Percentiles rank a stretch among this genome's conserved stretches.
These are phyloP conservation scores for Hyaena hyaena DNA, from an alignment of 2,113 vertebrate species.

Conservation along the genomic window DNA sequence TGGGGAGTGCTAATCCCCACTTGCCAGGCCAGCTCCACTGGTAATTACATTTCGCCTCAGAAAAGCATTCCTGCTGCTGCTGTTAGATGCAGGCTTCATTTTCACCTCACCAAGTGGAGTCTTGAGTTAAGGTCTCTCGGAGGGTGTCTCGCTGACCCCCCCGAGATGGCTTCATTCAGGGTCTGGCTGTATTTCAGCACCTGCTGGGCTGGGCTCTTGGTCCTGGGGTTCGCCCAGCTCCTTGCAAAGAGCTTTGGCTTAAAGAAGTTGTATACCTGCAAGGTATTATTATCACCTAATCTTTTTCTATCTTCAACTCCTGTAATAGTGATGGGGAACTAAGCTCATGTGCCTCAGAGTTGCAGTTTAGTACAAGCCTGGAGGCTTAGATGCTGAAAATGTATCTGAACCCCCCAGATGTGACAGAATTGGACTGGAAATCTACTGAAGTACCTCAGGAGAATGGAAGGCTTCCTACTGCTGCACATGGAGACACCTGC, in stretches of 20 bases:
- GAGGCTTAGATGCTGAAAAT: conserved; percentile 46
- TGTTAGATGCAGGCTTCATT: conserved; percentile 47
- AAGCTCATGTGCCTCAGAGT: background rate
- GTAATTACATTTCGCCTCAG: conserved; percentile 70
- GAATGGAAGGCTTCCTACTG: background rate
- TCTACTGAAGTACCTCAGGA: conserved; percentile 23
- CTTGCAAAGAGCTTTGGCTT: conserved; percentile 54
- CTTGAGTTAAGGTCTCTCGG: background rate
- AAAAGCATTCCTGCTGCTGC: background rate
- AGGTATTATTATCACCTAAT: conserved; percentile 65
- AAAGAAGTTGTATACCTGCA: conserved; percentile 36
- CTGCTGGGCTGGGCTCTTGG: background rate
- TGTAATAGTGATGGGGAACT: background rate
- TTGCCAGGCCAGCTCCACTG: background rate
- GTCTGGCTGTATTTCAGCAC: background rate
- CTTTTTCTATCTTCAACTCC: conserved; percentile 49
- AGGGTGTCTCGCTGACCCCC: background rate
- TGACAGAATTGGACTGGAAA: conserved; percentile 51
- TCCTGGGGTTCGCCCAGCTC: background rate
- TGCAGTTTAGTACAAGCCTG: background rate
- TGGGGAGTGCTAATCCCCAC: conserved; percentile 48
- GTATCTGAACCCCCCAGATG: background rate
- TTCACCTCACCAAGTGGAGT: background rate
- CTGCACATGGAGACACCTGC: accelerated
- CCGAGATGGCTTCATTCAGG: background rate